Base-by-base conservation (phyloP, 2,113 vertebrate species). In the Sceloporus tristichus region DNA sequence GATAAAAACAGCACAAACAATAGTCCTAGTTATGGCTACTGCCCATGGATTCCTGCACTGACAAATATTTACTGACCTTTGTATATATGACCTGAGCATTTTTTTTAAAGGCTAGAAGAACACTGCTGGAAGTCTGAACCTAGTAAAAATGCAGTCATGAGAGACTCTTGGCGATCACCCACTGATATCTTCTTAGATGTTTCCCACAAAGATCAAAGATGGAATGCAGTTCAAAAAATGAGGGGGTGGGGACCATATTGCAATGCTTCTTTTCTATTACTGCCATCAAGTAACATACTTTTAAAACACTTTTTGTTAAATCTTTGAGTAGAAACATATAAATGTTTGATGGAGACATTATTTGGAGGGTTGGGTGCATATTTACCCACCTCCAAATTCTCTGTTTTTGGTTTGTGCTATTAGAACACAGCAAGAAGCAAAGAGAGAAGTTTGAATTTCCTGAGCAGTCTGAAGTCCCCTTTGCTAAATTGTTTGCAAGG, bases 181-280 rank as follows among this genome's bases (percentile, higher is more conserved):
- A 42, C 80, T 29, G 59, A 82, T 68, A 82, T 42, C 38, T 38
- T 42, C 38, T 38, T 42, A 14, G 62, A 42, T 9, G 13, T 82
- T 82, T 82, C 38, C 54, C 80, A 68, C 62, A 82, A 66, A 82
- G 80, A 71, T 42, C 34, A 70, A 29, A 87, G 66, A 1, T 19
- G 2, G 74, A 83, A 71, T 66, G 11, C 29, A 77, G 18, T 56
- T 40, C 80, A 19, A 23, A 87, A 9, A 2, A 3, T 38, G 11
- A 9, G 38, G 40, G 56, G 56, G 59, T 3, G 13, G n/a, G 42
- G 23, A 29, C 25, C 68, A 27, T 71, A 71, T 16, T 53, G 4
- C 9, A 68, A 71, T 4, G 14, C 77, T 76, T 90, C 54, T 74
- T 79, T 42, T 27, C 89, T 48, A 40, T 53, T 85, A 14, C 23